Evolutionary conservation across 2,797 vertebrate genomes (phyloP), one percentile per base, ranked within the genome.

Genomic region (Coregonus suidteri): DNA sequence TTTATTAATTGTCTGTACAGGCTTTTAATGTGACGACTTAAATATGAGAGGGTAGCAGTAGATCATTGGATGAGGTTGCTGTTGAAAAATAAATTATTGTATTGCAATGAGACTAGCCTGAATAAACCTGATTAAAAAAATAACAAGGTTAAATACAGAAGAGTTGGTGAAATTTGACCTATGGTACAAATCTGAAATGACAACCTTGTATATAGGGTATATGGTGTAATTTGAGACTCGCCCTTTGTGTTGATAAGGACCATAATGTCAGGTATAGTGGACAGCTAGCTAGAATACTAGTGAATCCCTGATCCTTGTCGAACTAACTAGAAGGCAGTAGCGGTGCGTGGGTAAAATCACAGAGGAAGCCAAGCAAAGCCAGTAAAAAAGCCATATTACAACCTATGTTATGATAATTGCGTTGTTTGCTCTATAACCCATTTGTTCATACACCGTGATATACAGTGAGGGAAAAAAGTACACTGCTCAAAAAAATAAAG

Each of bases 301-400:
- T 25, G 74, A 77, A 74, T 84, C 81, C 75, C 75, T 89, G 84
- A 91, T 88, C 86, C 82, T 47, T 80, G 89, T 91, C 88, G 89
- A 79, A 85, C 70, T 74, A 64, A 11, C 41, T 11, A 25, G 25
- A 25, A 25, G 25, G 25, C 41, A 47, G 41, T 47, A 9, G 9
- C 7, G 2, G 7, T 47, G 41, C 7, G 0, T 47, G 41, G 41
- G 41, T 47, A 9, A 47, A 47, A 47, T 47, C 41, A 3, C 41
- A 9, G 41, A 47, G 41, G 41, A 47, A 47, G 37, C 37, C 6
- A 7, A 0, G 7, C 0, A 47, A 47, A 47, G 41, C 0, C 41
- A 47, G 41, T 47, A 47, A 47, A 47, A 7, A 47, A 47, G 7
- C 2, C 41, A 47, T 47, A 47, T 47, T 11, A 11, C 7, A 47